Conservation (phyloP, 1,140 invertebrate species). For the Hyphantria cunea region DNA sequence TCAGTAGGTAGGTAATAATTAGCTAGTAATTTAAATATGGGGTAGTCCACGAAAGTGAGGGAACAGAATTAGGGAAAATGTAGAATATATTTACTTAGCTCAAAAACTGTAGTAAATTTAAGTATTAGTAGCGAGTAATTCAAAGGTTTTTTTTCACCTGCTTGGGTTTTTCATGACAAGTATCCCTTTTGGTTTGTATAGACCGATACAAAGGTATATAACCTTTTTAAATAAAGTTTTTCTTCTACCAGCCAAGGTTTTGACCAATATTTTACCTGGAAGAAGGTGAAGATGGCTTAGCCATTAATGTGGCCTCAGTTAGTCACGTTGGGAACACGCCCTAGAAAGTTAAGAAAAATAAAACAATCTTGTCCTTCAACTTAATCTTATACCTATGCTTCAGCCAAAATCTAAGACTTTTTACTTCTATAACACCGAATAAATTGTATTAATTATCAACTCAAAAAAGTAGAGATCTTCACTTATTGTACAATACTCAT, state of each 20-base stretch:
- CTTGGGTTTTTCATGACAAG: not conserved
- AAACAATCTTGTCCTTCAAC: not conserved
- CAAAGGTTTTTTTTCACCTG: not conserved
- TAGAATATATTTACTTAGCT: constrained; percentile 15
- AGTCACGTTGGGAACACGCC: constrained; percentile 4
- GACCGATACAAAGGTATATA: no score
- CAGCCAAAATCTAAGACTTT: constrained; percentile 15
- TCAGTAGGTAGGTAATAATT: constrained; percentile 16
- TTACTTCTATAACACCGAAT: not conserved
- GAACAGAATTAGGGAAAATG: constrained; percentile 20
- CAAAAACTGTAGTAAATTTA: not conserved
- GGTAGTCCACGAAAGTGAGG: constrained; percentile 23
- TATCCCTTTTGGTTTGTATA: no score
- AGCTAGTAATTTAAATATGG: constrained; percentile 16
- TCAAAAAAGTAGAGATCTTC: no score
- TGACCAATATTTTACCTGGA: not conserved
- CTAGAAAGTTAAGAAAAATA: constrained; percentile 1
- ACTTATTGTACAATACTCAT: no score
- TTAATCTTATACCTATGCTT: constrained; percentile 10
- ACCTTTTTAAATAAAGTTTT: no score
- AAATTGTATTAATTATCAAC: not conserved
- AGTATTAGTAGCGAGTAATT: not conserved
- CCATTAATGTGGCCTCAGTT: no score
- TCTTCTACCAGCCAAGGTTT: not conserved
- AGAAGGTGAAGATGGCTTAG: no score